These are phyloP conservation scores for Eciton burchellii DNA, from an alignment of 1,140 invertebrate genomes.

Conservation along the genomic window DNA sequence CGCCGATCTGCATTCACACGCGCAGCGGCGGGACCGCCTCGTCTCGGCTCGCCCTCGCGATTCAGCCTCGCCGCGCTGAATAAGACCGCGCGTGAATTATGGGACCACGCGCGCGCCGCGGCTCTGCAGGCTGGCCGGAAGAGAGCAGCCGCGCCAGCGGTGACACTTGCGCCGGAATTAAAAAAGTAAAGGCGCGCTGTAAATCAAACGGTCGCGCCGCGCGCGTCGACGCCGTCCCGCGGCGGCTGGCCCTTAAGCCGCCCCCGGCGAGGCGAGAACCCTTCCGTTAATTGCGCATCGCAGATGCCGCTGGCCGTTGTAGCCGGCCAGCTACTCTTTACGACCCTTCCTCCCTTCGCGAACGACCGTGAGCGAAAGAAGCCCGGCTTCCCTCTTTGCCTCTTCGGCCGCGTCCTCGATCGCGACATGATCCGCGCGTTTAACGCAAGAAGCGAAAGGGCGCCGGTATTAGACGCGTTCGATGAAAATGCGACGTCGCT, in stretches of 20 bases:
- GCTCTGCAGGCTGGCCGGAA: slow-evolving; percentile 57
- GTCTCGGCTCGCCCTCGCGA: neutral
- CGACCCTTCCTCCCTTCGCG: slow-evolving; percentile 62
- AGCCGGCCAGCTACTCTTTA: slow-evolving; percentile 72
- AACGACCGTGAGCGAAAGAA: slow-evolving; percentile 54
- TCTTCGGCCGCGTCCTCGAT: slow-evolving; percentile 49
- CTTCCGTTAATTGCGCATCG: slow-evolving; percentile 85
- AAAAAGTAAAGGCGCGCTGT: slow-evolving; percentile 80
- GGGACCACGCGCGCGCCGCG: slow-evolving; percentile 20
- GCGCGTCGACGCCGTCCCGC: slow-evolving; percentile 75
- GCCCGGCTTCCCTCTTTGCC: too few species aligned
- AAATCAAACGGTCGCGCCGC: slow-evolving; percentile 80
- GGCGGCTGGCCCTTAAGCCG: slow-evolving; percentile 64
- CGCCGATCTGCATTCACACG: too few species aligned
- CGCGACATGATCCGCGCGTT: slow-evolving; percentile 55
- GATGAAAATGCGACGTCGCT: slow-evolving; percentile 37
- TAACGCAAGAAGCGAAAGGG: neutral
- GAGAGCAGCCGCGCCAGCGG: slow-evolving; percentile 70
- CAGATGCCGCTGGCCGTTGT: slow-evolving; percentile 82
- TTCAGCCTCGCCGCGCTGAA: slow-evolving; percentile 41
- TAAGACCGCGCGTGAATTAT: slow-evolving; percentile 54
- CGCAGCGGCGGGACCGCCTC: too few species aligned
- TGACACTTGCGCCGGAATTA: slow-evolving; percentile 78
- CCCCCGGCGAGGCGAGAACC: slow-evolving; percentile 77
- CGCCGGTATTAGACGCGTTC: slow-evolving; percentile 20